Base-by-base conservation (phyloP, 2,797 vertebrate species). In the Parauchenoglanis punctatus region DNA sequence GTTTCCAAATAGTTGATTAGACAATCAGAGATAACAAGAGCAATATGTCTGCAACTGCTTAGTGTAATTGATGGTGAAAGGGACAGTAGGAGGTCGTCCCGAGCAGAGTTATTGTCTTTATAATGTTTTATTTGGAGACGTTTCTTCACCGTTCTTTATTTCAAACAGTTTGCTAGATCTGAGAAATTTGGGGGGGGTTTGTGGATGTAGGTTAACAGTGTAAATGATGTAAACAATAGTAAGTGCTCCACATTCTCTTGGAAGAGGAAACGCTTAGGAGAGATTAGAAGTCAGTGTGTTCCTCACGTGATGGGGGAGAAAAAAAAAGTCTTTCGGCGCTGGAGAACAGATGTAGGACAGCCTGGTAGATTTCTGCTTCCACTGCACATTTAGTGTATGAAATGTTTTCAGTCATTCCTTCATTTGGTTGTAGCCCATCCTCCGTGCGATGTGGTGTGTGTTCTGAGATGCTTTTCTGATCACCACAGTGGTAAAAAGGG, bases 341-440 rank as follows among this genome's bases (percentile, higher is more conserved):
- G 80, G 77, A 83, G 73, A 87, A 87, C 82, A 89, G 85, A 89
- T 87, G 85, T 81, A 81, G 56, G 65, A 28, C 52, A 83, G 52
- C 49, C 70, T 82, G 72, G 54, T 68, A 5, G 46, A 68, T 82
- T 67, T 59, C 72, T 81, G 70, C 82, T 54, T 68, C n/a, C 46
- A 46, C 75, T 70, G 67, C 67, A 72, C 72, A 31, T 83, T 84
- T 31, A 46, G 59, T 28, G 59, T 46, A 3, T 46, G 23, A 83
- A 54, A 12, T 83, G 46, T 67, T 83, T 83, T 67, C 28, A 68
- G n/a, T 58, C 15, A 20, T 67, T 68, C n/a, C 63, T 23, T 7
- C 18, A 7, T 81, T 81, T 54, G 46, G n/a, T 35, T 52, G 68
- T 8, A 80, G 35, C 18, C 10, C 78, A 59, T 81, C 20, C 31